Percentiles rank a stretch among this genome's conserved stretches.
These are phyloP conservation scores for Cerastoderma edule DNA, from an alignment of 2,888 invertebrate species.

Conservation along the genomic window DNA sequence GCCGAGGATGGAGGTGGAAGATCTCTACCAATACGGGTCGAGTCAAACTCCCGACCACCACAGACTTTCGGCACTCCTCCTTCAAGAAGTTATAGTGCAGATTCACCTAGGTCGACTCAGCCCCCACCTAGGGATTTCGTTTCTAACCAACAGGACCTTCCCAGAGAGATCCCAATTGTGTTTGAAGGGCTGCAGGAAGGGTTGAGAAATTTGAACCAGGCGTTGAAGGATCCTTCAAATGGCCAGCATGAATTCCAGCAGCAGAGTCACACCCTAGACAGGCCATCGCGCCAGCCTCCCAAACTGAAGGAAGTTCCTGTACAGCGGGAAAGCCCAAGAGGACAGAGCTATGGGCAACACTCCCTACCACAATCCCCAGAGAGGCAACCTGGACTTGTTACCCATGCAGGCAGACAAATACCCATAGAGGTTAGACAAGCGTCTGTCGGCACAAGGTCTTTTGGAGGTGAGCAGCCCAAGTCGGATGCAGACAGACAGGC, in stretches of 20 bases:
- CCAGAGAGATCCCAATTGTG: constrained; percentile 57
- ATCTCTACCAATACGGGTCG: constrained; percentile 57
- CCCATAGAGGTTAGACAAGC: constrained; percentile 44
- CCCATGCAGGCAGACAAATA: constrained; percentile 33
- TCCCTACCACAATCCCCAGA: constrained; percentile 19
- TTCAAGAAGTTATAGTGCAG: constrained; percentile 38
- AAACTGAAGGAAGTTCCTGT: constrained; percentile 26
- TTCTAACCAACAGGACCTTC: constrained; percentile 46
- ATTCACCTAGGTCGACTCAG: constrained; percentile 43
- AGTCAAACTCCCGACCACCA: constrained; percentile 31
- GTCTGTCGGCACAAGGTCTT: constrained; percentile 24
- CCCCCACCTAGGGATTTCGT: constrained; percentile 57
- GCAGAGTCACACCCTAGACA: constrained; percentile 18
- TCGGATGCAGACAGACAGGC: constrained; percentile 36
- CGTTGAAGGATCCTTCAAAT: constrained; percentile 42
- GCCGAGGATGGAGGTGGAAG: constrained; percentile 47
- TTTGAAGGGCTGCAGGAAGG: constrained; percentile 51
- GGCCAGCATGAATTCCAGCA: neutral
- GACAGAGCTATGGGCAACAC: constrained; percentile 3
- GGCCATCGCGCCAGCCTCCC: constrained; percentile 4
- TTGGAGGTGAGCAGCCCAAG: constrained; percentile 26
- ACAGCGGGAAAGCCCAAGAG: constrained; percentile 17
- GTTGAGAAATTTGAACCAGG: constrained; percentile 47
- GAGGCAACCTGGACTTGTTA: constrained; percentile 8
- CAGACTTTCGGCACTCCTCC: constrained; percentile 40